Percentiles rank a stretch among this genome's conserved stretches.
Evolutionary conservation across 2,888 invertebrate genomes (phyloP).

Genomic region (Lithophane semibrunnea): DNA sequence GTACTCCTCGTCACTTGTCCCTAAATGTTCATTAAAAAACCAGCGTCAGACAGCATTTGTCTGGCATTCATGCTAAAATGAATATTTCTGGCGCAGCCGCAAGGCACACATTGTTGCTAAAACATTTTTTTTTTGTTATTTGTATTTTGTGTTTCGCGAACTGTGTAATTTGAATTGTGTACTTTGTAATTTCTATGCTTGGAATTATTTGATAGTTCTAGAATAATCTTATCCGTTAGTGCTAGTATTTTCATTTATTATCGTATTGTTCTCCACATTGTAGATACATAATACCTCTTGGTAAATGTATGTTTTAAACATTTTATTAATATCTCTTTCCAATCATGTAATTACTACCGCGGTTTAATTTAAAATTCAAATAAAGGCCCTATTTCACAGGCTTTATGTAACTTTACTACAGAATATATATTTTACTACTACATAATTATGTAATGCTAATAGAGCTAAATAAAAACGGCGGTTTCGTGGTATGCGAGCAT

Average conservation of each 20-base stretch:
- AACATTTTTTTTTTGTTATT: too few relatives aligned
- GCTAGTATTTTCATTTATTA: background rate
- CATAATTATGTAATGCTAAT: slow-evolving; percentile 52
- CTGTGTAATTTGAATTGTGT: too few relatives aligned
- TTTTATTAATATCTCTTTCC: slow-evolving; percentile 13
- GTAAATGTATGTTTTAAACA: background rate
- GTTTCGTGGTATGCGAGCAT: slow-evolving; percentile 38
- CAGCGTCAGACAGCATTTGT: too few relatives aligned
- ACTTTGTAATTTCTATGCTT: too few relatives aligned
- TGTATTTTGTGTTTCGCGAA: too few relatives aligned
- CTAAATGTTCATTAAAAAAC: too few relatives aligned
- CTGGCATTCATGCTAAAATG: too few relatives aligned
- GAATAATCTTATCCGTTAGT: too few relatives aligned
- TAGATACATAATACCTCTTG: background rate
- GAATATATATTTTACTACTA: slow-evolving; percentile 40
- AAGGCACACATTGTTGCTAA: too few relatives aligned
- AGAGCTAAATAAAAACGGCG: slow-evolving; percentile 37
- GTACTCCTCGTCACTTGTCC: too few relatives aligned
- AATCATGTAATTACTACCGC: slow-evolving; percentile 14
- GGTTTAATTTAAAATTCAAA: slow-evolving; percentile 35
- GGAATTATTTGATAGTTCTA: too few relatives aligned
- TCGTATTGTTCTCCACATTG: background rate
- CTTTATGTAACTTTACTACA: slow-evolving; percentile 49
- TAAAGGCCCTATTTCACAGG: slow-evolving; percentile 14
- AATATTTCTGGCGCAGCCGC: too few relatives aligned